phyloP scores from a whole-genome alignment of 2,888 invertebrate genomes.

The Cryptophagus acutangulus region DNA sequence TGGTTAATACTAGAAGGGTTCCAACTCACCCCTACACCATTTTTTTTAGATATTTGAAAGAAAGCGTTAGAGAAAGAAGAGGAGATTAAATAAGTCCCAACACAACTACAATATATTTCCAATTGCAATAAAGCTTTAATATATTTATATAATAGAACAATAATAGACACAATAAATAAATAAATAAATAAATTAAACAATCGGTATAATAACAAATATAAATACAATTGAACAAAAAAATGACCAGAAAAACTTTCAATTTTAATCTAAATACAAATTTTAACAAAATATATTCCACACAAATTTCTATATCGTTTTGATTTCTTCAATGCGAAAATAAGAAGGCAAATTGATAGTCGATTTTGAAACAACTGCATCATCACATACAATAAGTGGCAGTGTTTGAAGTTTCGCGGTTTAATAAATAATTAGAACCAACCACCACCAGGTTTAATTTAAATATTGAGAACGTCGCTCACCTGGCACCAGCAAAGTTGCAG shows the following conservation, averaged over 20 bases:
- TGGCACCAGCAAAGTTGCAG: conserved; percentile 62
- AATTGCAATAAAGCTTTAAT: conserved; percentile 45
- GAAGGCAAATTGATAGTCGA: conserved; percentile 20
- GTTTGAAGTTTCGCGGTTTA: conserved; percentile 14
- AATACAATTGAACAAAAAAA: conserved; percentile 23
- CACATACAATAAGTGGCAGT: conserved; percentile 25
- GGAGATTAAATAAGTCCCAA: too few species aligned
- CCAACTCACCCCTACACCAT: too few species aligned
- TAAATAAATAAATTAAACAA: conserved; percentile 31
- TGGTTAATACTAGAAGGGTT: too few species aligned
- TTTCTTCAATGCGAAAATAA: background rate
- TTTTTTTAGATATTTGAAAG: too few species aligned
- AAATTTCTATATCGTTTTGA: too few species aligned
- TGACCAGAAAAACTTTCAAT: conserved; percentile 31
- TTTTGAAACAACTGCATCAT: conserved; percentile 13
- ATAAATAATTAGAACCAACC: conserved; percentile 31
- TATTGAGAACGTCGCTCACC: conserved; percentile 60
- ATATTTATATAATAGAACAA: too few species aligned
- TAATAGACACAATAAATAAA: conserved; percentile 43
- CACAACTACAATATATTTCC: too few species aligned
- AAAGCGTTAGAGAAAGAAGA: too few species aligned
- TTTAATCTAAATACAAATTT: background rate
- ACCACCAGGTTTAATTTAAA: conserved; percentile 43
- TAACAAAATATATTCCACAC: background rate
- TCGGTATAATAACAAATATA: conserved; percentile 34